Evolutionary conservation across 37 sponge, comb jelly and placozoan species (phyloP), one percentile per base, ranked within the genome.

Genomic region (Ephydatia muelleri): DNA sequence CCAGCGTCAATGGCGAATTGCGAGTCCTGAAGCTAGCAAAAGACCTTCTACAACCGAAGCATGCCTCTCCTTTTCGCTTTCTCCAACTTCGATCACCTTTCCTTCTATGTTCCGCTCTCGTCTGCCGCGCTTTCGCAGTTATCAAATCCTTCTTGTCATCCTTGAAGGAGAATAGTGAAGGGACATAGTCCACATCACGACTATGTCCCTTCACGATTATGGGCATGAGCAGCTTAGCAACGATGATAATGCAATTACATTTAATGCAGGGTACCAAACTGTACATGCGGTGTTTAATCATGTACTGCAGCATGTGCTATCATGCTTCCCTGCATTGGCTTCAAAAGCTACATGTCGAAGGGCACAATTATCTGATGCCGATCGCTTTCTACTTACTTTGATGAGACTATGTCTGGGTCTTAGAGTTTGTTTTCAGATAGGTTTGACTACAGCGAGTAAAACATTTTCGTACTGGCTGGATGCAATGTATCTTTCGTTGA

Each of bases 391-490:
- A 34, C 23, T 37, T 28, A 34, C 36, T 25, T 75, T 75, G 36
- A 75, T 75, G 75, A n/a, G 75, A 32, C 36, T 75, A 38, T 5
- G 36, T 25, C 37, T 75, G 36, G 36, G 36, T 33, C 75, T 75
- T 33, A 27, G 26, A 22, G 38, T 76, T 76, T 40, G 77, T 11
- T 81, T 81, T 65, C 29, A 67, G 0, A 81, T 81, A 35, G 35
- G 35, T n/a, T 33, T 33, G 12, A 23, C 68, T 35, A 68, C 31
- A 8, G 71, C 37, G 19, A 32, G 68, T 32, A 65, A 68, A 2
- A 68, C 68, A 28, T 81, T 81, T 67, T 69, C 68, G 25, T 34
- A 67, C 32, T 81, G 82, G 68, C 68, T 81, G 30, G n/a, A 81
- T 68, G 31, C 26, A 21, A 67, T 81, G 40, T 81, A 68, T 81